Evolutionary conservation across 1,140 invertebrate species (phyloP).

Genomic region (Drosophila neocordata): DNA sequence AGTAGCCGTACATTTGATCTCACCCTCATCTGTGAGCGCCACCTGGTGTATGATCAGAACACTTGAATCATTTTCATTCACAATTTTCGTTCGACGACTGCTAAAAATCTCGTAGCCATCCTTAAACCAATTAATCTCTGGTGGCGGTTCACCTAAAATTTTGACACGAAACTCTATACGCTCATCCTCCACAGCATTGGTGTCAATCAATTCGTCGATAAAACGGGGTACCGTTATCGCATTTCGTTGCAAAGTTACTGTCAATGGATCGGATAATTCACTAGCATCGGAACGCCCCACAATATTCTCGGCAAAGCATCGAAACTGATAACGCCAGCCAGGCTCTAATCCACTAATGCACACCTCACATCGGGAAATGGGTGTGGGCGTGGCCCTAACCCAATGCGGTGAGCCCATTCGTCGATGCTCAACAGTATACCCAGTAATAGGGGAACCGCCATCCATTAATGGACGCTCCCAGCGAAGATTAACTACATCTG

Average conservation of each 20-base stretch:
- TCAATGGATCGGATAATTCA: conserved; percentile 90
- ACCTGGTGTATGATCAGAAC: conserved; percentile 92
- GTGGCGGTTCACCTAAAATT: conserved; percentile 91
- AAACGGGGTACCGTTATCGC: conserved; percentile 88
- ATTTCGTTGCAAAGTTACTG: conserved; percentile 88
- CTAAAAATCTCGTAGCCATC: conserved; percentile 94
- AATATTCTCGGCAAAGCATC: conserved; percentile 93
- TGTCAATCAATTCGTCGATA: conserved; percentile 87
- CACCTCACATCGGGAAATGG: conserved; percentile 88
- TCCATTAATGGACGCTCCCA: conserved; percentile 92
- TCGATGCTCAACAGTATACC: conserved; percentile 92
- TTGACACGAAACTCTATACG: conserved; percentile 92
- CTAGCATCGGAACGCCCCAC: conserved; percentile 91
- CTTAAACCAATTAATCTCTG: conserved; percentile 96
- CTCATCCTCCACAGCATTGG: conserved; percentile 89
- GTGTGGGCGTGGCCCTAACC: conserved; percentile 88
- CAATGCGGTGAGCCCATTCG: conserved; percentile 90
- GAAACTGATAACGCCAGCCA: conserved; percentile 94
- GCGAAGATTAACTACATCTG: conserved; percentile 92
- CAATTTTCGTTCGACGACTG: conserved; percentile 89
- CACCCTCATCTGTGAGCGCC: conserved; percentile 90
- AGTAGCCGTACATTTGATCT: conserved; percentile 94
- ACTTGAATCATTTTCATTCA: conserved; percentile 90
- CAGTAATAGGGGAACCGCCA: conserved; percentile 94
- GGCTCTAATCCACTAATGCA: conserved; percentile 91